Conservation (phyloP, 2,113 vertebrate genomes). For the Phaethon lepturus region DNA sequence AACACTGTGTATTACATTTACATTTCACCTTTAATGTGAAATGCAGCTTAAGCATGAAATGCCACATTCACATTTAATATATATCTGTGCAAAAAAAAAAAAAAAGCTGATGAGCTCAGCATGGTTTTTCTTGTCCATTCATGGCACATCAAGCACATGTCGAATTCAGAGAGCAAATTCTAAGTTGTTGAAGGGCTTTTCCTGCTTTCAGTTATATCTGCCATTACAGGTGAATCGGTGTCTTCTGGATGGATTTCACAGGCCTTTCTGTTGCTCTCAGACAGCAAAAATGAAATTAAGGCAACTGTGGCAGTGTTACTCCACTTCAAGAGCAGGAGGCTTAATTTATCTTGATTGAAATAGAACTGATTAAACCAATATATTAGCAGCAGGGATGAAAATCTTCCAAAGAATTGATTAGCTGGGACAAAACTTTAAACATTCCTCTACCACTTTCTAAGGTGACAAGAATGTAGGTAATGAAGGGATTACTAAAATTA, state of each 20-base stretch:
- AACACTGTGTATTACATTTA: background rate
- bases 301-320: background rate
- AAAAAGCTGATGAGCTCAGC: background rate
- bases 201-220: background rate
- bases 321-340: background rate
- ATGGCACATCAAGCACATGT: background rate
- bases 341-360: background rate
- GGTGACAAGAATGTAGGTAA: background rate
- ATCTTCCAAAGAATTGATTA: background rate
- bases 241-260: background rate
- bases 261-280: background rate
- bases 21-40: background rate
- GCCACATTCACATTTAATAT: background rate
- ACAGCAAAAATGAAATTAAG: background rate
- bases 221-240: background rate
- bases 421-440: background rate
- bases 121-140: background rate
- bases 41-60: background rate
- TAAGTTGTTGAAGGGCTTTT: background rate
- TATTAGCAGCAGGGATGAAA: background rate
- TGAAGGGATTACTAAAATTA: constrained; percentile 27
- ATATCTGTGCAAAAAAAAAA: accelerated
- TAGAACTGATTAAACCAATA: background rate
- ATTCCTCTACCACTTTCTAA: background rate
- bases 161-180: background rate